A percentile compares a stretch with the other conserved stretches of the same genome.
These are phyloP conservation scores for Scarus forsteni DNA, from an alignment of 2,797 vertebrate species.

Conservation along the genomic window DNA sequence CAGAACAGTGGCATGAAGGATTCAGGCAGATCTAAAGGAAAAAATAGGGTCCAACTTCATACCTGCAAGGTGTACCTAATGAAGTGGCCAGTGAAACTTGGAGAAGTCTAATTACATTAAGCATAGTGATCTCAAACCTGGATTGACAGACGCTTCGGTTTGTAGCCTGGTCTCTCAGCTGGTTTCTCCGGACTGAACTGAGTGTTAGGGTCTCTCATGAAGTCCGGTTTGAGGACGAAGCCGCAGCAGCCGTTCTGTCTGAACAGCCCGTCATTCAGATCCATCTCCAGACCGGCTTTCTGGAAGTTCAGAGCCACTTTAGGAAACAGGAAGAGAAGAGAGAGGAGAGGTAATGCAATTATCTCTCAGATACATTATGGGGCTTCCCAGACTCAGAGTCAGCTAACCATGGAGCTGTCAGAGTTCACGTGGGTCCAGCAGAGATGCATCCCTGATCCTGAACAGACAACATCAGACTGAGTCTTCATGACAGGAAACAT, in stretches of 20 bases:
- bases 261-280: slow-evolving; percentile 94
- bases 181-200: slow-evolving; percentile 87
- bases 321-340: slow-evolving; percentile 19
- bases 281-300: slow-evolving; percentile 95
- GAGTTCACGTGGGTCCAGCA: slow-evolving; percentile 5
- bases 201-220: slow-evolving; percentile 85
- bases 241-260: slow-evolving; percentile 90
- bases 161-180: slow-evolving; percentile 62
- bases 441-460: neutral
- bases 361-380: neutral
- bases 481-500: slow-evolving; percentile 28
- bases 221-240: slow-evolving; percentile 91
- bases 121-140: slow-evolving; percentile 82
- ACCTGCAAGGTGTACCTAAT: no score
- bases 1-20: no score
- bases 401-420: neutral
- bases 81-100: no score
- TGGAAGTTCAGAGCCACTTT: slow-evolving; percentile 97
- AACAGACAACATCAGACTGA: slow-evolving; percentile 1
- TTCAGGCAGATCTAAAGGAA: no score
- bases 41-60: no score
- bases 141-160: slow-evolving; percentile 83
- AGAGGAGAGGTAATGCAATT: slow-evolving; percentile 13
- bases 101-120: no score
- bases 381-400: slow-evolving; percentile 17